phyloP scores from a whole-genome alignment of 2,888 invertebrate species.

The Mechanitis messenoides region DNA sequence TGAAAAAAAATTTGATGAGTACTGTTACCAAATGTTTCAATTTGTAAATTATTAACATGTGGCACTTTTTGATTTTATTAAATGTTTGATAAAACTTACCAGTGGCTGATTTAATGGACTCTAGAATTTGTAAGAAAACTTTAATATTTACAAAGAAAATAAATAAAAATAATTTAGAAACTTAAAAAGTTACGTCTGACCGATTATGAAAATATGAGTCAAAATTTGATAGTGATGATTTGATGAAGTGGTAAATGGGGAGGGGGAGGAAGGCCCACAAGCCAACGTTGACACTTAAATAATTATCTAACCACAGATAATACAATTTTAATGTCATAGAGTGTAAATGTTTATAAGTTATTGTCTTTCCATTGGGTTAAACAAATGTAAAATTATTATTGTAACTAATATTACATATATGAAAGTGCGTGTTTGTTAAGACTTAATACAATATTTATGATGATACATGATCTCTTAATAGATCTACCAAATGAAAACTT shows the following conservation, averaged over 20 bases:
- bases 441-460: too few species aligned
- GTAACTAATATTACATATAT: too few species aligned
- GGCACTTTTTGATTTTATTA: constrained; percentile 38
- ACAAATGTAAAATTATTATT: too few species aligned
- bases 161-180: constrained; percentile 64
- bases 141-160: constrained; percentile 47
- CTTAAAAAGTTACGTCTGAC: constrained; percentile 42
- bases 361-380: too few species aligned
- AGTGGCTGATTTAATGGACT: constrained; percentile 39
- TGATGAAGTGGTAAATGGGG: constrained; percentile 27
- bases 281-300: constrained; percentile 41
- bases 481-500: too few species aligned
- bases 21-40: constrained; percentile 33
- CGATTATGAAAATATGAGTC: constrained; percentile 56
- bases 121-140: constrained; percentile 42
- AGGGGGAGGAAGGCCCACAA: constrained; percentile 35
- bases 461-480: too few species aligned
- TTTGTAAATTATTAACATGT: constrained; percentile 45
- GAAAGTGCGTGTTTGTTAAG: too few species aligned
- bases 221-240: constrained; percentile 42
- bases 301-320: not conserved
- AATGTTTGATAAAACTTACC: constrained; percentile 43
- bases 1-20: constrained; percentile 34
- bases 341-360: not conserved
- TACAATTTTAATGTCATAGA: not conserved